These are phyloP conservation scores for Epistrophe grossulariae DNA, from an alignment of 2,888 invertebrate species.

Conservation along the genomic window DNA sequence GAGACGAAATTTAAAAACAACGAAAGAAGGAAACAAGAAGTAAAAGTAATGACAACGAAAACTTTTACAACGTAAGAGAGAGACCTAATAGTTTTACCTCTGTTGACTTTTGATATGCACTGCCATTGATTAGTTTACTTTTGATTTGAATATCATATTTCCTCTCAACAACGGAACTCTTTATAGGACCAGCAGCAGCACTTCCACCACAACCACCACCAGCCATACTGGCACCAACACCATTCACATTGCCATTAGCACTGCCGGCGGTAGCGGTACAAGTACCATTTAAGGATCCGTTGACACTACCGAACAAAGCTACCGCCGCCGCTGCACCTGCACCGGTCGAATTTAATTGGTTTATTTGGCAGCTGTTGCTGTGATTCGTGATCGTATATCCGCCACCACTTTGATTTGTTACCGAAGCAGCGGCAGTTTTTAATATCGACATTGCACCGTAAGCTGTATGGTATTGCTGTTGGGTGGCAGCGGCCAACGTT, in stretches of 20 bases:
- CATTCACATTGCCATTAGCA: slow-evolving; percentile 43
- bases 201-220: slow-evolving; percentile 52
- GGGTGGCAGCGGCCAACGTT: slow-evolving; percentile 34
- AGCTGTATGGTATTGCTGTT: slow-evolving; percentile 78
- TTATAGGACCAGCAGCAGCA: slow-evolving; percentile 55
- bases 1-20: slow-evolving; percentile 13
- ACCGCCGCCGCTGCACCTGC: slow-evolving; percentile 36
- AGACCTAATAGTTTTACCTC: slow-evolving; percentile 78
- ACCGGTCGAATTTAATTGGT: slow-evolving; percentile 51
- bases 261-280: slow-evolving; percentile 20
- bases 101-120: slow-evolving; percentile 78
- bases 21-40: slow-evolving; percentile 16
- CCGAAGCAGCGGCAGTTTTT: slow-evolving; percentile 72
- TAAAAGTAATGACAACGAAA: slow-evolving; percentile 31
- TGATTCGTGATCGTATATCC: slow-evolving; percentile 60
- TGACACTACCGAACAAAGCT: slow-evolving; percentile 76
- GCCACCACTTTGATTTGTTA: slow-evolving; percentile 59
- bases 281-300: slow-evolving; percentile 77
- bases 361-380: slow-evolving; percentile 53
- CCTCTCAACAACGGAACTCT: slow-evolving; percentile 77
- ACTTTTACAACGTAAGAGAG: slow-evolving; percentile 42
- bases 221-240: slow-evolving; percentile 45
- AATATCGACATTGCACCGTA: slow-evolving; percentile 79
- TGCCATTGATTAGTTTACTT: slow-evolving; percentile 79
- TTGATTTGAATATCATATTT: slow-evolving; percentile 79